Percentiles rank a stretch among this genome's conserved stretches.
Evolutionary conservation across 2,113 vertebrate species (phyloP).

Genomic region (Gopherus flavomarginatus): DNA sequence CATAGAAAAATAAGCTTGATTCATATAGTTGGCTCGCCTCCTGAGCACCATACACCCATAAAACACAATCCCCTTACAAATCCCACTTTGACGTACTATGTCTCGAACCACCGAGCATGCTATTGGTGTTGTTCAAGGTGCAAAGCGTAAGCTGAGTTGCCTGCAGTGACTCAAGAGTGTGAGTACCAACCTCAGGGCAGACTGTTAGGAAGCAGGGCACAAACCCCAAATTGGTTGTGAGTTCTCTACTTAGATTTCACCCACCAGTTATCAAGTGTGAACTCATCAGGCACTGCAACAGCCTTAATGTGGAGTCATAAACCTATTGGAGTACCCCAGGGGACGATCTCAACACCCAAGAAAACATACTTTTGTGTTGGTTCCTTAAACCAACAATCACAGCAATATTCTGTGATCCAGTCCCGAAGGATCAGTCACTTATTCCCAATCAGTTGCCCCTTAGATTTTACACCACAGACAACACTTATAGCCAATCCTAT

Average conservation of each 20-base stretch:
- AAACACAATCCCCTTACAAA: conserved; percentile 13
- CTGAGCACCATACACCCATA: not conserved
- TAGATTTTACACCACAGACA: not conserved
- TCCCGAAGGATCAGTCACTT: not conserved
- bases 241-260: not conserved
- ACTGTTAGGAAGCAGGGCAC: not conserved
- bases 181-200: not conserved
- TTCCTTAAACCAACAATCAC: not conserved
- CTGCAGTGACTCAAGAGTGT: not conserved
- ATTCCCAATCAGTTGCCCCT: not conserved
- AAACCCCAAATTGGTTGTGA: not conserved
- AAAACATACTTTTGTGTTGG: not conserved
- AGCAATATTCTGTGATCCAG: not conserved
- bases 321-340: not conserved
- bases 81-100: conserved; percentile 50
- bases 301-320: not conserved
- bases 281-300: not conserved
- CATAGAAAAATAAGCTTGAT: conserved; percentile 41
- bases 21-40: conserved; percentile 15
- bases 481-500: not conserved
- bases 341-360: not conserved
- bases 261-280: not conserved
- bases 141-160: conserved; percentile 44
- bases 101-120: conserved; percentile 48
- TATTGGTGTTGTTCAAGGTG: conserved; percentile 54